These are phyloP conservation scores for Myotis pilosus DNA, from an alignment of 2,797 vertebrate species.

Conservation along the genomic window DNA sequence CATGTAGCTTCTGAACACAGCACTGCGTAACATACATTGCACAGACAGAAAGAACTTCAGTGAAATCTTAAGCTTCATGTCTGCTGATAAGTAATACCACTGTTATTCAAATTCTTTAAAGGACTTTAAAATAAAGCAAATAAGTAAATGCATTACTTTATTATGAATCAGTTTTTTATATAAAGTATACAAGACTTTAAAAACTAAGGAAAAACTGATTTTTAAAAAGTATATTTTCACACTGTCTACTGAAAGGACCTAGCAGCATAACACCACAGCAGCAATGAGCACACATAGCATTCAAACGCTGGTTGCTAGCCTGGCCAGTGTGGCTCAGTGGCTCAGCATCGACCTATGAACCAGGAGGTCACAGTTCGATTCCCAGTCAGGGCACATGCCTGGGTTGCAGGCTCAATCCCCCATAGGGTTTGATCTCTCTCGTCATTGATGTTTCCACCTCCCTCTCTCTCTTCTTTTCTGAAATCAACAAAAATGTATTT, in stretches of 20 bases:
- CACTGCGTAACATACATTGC: not conserved
- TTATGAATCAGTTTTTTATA: not conserved
- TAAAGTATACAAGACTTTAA: not conserved
- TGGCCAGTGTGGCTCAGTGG: too few relatives aligned
- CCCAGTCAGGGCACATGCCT: too few relatives aligned
- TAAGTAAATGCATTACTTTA: not conserved
- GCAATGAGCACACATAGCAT: too few relatives aligned
- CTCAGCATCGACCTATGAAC: too few relatives aligned
- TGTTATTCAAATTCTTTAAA: not conserved
- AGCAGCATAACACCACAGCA: not conserved
- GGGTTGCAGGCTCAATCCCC: too few relatives aligned
- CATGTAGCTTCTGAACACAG: not conserved
- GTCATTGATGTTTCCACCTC: too few relatives aligned
- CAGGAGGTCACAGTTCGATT: too few relatives aligned
- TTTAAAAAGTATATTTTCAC: not conserved
- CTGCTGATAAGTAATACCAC: not conserved
- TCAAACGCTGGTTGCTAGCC: not conserved
- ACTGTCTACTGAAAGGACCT: not conserved
- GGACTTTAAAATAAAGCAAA: not conserved
- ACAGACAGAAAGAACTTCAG: not conserved
- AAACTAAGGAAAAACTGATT: not conserved
- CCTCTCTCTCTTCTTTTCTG: too few relatives aligned
- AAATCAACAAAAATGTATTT: too few relatives aligned
- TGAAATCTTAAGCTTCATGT: not conserved
- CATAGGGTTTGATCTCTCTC: too few relatives aligned